phyloP scores from a whole-genome alignment of 1,140 invertebrate species.

The Neelides sp. region DNA sequence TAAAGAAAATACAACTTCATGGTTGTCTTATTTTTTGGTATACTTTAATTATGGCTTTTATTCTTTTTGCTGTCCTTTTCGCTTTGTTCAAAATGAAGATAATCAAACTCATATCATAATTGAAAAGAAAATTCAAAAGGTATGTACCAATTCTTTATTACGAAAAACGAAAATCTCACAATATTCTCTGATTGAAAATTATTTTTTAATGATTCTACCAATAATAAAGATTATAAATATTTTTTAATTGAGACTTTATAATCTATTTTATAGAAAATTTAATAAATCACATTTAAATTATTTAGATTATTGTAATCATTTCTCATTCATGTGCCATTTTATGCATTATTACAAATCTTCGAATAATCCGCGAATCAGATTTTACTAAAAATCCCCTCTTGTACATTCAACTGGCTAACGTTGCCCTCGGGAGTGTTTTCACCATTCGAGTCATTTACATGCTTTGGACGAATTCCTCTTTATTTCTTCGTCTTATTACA shows the following conservation, averaged over 20 bases:
- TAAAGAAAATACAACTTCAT: too few species aligned
- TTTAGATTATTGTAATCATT: not conserved
- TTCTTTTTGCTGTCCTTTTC: constrained; percentile 5
- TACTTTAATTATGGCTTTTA: constrained; percentile 6
- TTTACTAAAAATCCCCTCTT: constrained; percentile 5
- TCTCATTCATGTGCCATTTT: not conserved
- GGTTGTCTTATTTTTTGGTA: not conserved
- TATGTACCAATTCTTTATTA: not conserved
- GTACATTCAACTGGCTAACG: constrained; percentile 1
- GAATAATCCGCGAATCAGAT: constrained; percentile 6
- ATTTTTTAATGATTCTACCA: too few species aligned
- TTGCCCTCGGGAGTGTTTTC: constrained; percentile 1
- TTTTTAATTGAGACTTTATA: too few species aligned
- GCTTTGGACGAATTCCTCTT: not conserved
- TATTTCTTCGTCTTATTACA: not conserved
- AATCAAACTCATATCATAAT: not conserved
- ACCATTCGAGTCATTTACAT: not conserved
- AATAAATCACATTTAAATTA: too few species aligned
- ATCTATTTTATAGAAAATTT: too few species aligned
- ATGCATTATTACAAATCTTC: constrained; percentile 7
- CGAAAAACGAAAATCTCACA: not conserved
- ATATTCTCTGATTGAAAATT: too few species aligned
- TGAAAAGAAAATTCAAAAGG: not conserved
- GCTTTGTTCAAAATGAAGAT: not conserved
- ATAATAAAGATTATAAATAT: too few species aligned